Percentiles rank a stretch among this genome's conserved stretches.
Evolutionary conservation across 1,140 invertebrate species (phyloP).

Genomic region (Caenorhabditis latens): DNA sequence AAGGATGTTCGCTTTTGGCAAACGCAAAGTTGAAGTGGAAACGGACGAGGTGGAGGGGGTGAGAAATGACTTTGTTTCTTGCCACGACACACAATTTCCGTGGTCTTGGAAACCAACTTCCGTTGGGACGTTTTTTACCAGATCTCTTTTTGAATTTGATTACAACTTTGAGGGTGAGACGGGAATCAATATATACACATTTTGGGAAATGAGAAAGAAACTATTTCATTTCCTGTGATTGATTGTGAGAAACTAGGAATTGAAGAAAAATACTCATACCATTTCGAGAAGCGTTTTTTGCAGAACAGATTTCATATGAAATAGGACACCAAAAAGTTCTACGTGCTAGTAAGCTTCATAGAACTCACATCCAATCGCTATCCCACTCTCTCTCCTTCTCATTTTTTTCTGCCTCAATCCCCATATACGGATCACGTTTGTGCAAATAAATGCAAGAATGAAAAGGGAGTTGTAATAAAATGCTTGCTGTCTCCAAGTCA

Average conservation of each 20-base stretch:
- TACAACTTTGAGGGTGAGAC: background rate
- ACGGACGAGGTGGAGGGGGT: background rate
- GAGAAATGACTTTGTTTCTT: slow-evolving; percentile 33
- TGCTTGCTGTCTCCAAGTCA: background rate
- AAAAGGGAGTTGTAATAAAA: slow-evolving; percentile 9
- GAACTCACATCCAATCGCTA: background rate
- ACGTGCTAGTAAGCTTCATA: background rate
- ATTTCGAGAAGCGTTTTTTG: background rate
- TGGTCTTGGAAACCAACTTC: slow-evolving; percentile 13
- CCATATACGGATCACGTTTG: slow-evolving; percentile 35
- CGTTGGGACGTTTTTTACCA: background rate
- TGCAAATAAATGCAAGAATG: slow-evolving; percentile 30
- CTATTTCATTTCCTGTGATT: no score
- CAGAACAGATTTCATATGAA: background rate
- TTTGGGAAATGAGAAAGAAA: no score
- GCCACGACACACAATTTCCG: slow-evolving; percentile 6
- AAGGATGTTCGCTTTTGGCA: slow-evolving; percentile 37
- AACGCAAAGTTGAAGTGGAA: slow-evolving; percentile 54
- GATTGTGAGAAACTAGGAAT: no score
- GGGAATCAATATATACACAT: no score
- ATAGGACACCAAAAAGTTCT: slow-evolving; percentile 30
- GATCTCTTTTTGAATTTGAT: background rate
- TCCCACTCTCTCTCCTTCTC: background rate
- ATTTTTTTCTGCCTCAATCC: slow-evolving; percentile 3
- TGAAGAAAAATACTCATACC: background rate